Evolutionary conservation across 2,797 vertebrate species (phyloP), one percentile per base, ranked within the genome.

Genomic region (Loriculus beryllinus): DNA sequence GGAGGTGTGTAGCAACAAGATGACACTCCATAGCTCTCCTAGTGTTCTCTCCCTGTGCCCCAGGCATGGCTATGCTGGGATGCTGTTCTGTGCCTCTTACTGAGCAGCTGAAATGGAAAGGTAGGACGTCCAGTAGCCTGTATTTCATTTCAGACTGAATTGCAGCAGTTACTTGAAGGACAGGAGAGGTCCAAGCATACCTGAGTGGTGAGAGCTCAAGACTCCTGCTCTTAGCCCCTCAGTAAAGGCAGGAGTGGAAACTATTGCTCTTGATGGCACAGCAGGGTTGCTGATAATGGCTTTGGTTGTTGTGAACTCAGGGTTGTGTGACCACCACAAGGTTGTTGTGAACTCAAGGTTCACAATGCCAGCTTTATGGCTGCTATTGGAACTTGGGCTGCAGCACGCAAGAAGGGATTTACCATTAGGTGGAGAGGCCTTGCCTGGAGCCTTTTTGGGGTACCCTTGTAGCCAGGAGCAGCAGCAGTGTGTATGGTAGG

Each of bases 201-300:
- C 4, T 6, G 17, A 31, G n/a, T 33, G 37, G 14, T 26, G 37
- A 43, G n/a, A 40, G 25, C n/a, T 14, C 23, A 42, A 40, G 15
- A 14, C 6, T 49, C 14, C 15, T 0, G 31, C n/a, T 54, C 23
- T 56, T 49, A 8, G 1, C 22, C 7, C 42, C 6, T 31, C 25
- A 15, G 26, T 17, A 40, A 56, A 39, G 52, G 72, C 40, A 17
- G 52, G 15, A 68, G 10, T 7, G 33, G 54, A 45, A 23, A 35
- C 54, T 57, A 3, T 7, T 33, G 54, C 33, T 39, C 52, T 18
- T 1, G 6, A 6, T 0, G 2, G 40, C 19, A 16, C 3, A 1
- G 48, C 47, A 49, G n/a, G 35, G 23, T 8, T 2, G 0, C 57
- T 52, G 33, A 12, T 51, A 40, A 21, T 0, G 0, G 4, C 14